Evolutionary conservation across 2,888 invertebrate genomes (phyloP).

Genomic region (Petrolisthes manimaculis): DNA sequence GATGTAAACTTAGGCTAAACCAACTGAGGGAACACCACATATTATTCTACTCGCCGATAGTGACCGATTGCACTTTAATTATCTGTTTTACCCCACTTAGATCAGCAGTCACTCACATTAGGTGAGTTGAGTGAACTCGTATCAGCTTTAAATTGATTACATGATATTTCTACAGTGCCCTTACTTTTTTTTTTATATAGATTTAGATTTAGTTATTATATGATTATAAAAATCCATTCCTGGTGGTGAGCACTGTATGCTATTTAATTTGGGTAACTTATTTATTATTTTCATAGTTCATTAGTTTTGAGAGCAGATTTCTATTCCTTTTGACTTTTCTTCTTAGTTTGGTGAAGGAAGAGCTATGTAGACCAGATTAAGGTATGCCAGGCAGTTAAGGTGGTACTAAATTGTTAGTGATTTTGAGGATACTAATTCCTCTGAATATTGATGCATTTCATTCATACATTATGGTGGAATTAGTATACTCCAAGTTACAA

Average conservation of each 20-base stretch:
- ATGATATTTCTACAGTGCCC: slow-evolving; percentile 41
- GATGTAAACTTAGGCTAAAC: too few species aligned
- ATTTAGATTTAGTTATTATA: slow-evolving; percentile 12
- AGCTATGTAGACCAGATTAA: too few species aligned
- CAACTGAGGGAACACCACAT: neutral
- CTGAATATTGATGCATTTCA: too few species aligned
- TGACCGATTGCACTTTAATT: slow-evolving; percentile 29
- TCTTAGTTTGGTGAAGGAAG: too few species aligned
- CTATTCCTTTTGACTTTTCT: too few species aligned
- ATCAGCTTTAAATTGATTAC: slow-evolving; percentile 41
- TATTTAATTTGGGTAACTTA: slow-evolving; percentile 50
- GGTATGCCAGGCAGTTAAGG: too few species aligned
- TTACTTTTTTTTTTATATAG: slow-evolving; percentile 34
- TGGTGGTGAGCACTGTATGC: slow-evolving; percentile 40
- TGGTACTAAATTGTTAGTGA: too few species aligned
- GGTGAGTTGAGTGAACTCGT: slow-evolving; percentile 35
- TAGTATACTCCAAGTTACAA: too few species aligned
- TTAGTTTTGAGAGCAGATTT: slow-evolving; percentile 25
- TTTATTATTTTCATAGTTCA: slow-evolving; percentile 40
- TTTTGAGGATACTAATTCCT: too few species aligned
- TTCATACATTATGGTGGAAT: too few species aligned
- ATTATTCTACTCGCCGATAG: slow-evolving; percentile 13
- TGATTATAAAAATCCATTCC: slow-evolving; percentile 39
- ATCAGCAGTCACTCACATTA: slow-evolving; percentile 44
- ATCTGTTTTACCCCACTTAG: slow-evolving; percentile 30